Conservation (phyloP, 2,797 vertebrate species). For the Sebastes paucispinis region DNA sequence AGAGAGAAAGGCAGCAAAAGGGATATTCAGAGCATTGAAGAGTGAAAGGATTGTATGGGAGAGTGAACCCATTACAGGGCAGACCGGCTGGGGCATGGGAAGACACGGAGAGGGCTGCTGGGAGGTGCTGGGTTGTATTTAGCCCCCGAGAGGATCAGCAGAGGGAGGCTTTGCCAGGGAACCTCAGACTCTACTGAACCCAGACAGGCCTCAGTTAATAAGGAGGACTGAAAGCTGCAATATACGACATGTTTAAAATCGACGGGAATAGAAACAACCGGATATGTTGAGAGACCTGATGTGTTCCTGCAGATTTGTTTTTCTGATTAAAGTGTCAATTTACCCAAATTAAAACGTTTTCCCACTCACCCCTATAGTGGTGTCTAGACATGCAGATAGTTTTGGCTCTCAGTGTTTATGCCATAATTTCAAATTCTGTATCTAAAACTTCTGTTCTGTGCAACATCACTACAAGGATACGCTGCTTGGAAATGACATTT, state of each 20-base stretch:
- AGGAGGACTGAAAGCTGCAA: slow-evolving; percentile 5
- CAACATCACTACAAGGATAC: background rate
- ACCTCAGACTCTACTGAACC: slow-evolving; percentile 49
- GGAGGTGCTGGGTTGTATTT: slow-evolving; percentile 58
- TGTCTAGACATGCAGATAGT: background rate
- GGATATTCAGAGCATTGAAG: slow-evolving; percentile 81
- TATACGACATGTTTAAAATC: background rate
- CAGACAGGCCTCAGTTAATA: slow-evolving; percentile 35
- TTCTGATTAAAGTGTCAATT: background rate
- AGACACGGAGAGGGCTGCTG: slow-evolving; percentile 57
- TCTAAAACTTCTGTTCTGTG: background rate
- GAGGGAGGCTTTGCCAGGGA: slow-evolving; percentile 48
- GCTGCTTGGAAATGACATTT: background rate
- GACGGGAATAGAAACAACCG: background rate
- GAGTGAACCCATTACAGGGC: slow-evolving; percentile 74
- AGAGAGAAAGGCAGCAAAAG: slow-evolving; percentile 67
- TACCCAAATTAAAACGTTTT: background rate
- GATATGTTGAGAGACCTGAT: background rate
- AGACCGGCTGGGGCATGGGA: slow-evolving; percentile 72
- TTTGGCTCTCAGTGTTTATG: background rate
- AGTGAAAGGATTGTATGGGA: slow-evolving; percentile 77
- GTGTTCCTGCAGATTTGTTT: background rate
- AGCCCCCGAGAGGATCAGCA: slow-evolving; percentile 53
- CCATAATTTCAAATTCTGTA: background rate
- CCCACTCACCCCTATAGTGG: background rate